phyloP scores from a whole-genome alignment of 1,140 invertebrate genomes.

The Bilobella aurantiaca region DNA sequence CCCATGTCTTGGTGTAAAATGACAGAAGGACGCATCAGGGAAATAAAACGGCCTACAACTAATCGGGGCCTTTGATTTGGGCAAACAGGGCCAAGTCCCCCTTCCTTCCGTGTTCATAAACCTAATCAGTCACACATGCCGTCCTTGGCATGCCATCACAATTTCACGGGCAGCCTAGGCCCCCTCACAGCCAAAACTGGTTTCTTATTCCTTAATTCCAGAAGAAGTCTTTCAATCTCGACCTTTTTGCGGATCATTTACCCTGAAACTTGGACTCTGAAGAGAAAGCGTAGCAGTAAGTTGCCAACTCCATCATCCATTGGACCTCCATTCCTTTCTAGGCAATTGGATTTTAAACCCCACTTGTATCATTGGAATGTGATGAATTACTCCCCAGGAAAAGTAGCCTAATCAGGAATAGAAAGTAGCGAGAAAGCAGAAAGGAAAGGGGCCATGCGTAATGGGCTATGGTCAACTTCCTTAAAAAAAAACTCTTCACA shows the following conservation, averaged over 20 bases:
- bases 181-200: background rate
- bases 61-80: background rate
- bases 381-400: background rate
- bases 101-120: slow-evolving; percentile 21
- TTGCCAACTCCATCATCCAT: too few relatives aligned
- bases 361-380: background rate
- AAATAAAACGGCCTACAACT: background rate
- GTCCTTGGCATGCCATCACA: background rate
- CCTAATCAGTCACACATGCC: slow-evolving; percentile 25
- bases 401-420: background rate
- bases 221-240: background rate
- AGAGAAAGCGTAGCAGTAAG: too few relatives aligned
- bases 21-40: too few relatives aligned
- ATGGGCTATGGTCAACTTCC: background rate
- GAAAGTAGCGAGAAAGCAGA: background rate
- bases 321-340: background rate
- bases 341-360: slow-evolving; percentile 1
- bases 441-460: background rate
- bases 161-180: background rate
- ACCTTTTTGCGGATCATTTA: slow-evolving; percentile 5
- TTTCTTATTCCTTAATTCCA: background rate
- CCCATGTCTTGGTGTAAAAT: too few relatives aligned
- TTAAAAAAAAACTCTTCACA: background rate
- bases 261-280: background rate
- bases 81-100: background rate